Evolutionary conservation across 2,888 invertebrate genomes (phyloP).

Genomic region (Physocephala rufipes): DNA sequence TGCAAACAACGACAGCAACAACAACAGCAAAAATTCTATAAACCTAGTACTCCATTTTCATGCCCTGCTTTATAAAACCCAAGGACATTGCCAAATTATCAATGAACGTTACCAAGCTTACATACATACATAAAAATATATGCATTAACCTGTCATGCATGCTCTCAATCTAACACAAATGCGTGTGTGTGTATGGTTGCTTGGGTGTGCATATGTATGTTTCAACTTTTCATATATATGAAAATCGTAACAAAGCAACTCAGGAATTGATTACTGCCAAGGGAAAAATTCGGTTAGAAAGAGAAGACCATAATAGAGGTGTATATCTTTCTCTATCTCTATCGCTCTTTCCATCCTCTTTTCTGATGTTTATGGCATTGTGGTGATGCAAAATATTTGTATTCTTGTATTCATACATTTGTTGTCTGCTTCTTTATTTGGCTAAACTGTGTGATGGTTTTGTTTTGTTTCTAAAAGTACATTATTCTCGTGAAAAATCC

Average conservation of each 20-base stretch:
- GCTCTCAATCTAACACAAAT: background rate
- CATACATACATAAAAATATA: background rate
- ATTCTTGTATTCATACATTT: too few species aligned
- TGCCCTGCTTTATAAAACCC: too few species aligned
- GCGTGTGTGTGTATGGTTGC: background rate
- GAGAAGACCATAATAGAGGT: background rate
- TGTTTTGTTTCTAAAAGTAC: too few species aligned
- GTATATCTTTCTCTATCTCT: background rate
- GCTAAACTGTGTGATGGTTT: too few species aligned
- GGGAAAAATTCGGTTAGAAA: slow-evolving; percentile 30
- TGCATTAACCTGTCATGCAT: background rate
- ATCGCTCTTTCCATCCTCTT: too few species aligned
- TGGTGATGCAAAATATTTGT: too few species aligned
- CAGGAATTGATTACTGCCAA: slow-evolving; percentile 35
- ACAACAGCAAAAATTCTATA: background rate
- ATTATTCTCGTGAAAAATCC: too few species aligned
- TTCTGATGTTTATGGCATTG: too few species aligned
- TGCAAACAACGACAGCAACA: too few species aligned
- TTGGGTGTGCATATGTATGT: background rate
- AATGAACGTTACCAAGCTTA: background rate
- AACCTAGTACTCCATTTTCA: too few species aligned
- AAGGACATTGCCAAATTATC: background rate
- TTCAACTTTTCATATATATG: background rate
- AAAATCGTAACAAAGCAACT: slow-evolving; percentile 27
- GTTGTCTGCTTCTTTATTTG: too few species aligned